Conservation (phyloP, 2,113 vertebrate genomes). For the Addax nasomaculatus region DNA sequence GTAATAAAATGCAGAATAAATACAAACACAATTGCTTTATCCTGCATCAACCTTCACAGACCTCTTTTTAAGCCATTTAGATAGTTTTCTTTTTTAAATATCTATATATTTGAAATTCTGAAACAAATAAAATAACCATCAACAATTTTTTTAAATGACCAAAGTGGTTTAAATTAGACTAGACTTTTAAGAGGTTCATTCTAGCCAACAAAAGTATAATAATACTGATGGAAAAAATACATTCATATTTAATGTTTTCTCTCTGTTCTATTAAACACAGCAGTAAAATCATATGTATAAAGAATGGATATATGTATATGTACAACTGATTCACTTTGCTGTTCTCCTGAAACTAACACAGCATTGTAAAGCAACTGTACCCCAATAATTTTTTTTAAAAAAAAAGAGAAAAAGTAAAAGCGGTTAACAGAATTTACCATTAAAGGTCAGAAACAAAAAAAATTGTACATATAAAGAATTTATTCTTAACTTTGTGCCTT, state of each 20-base stretch:
- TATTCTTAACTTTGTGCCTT: background rate
- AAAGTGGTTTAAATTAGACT: conserved; percentile 17
- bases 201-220: background rate
- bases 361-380: background rate
- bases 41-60: conserved; percentile 46
- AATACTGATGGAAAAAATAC: conserved; percentile 28
- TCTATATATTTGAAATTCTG: background rate
- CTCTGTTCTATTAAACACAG: conserved; percentile 32
- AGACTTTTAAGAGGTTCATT: background rate
- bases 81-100: background rate
- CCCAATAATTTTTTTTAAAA: background rate
- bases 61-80: conserved; percentile 17
- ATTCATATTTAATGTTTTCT: conserved; percentile 13
- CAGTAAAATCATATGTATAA: background rate
- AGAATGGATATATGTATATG: background rate
- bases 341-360: background rate
- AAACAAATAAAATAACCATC: background rate
- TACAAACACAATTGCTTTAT: conserved; percentile 46
- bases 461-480: background rate
- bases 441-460: background rate
- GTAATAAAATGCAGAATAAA: conserved; percentile 65
- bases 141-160: background rate
- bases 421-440: background rate
- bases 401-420: background rate
- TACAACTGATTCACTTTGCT: background rate